Percentiles rank a stretch among this genome's conserved stretches.
phyloP scores from a whole-genome alignment of 2,888 invertebrate genomes.

The Drosophila eohydei region DNA sequence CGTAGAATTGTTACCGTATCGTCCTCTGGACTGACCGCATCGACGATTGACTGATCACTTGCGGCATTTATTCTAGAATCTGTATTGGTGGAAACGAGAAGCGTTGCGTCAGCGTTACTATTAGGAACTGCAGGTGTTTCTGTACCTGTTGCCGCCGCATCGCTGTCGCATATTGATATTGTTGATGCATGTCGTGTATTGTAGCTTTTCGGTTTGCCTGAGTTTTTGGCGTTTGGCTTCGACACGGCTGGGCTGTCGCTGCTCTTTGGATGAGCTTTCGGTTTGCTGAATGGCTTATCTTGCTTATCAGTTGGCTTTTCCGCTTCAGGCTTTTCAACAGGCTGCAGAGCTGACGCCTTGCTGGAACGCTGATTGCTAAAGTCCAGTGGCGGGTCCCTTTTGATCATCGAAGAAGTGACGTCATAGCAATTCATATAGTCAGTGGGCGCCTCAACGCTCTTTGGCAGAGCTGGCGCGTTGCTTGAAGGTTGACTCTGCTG shows the following conservation, averaged over 20 bases:
- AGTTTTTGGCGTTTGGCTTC: not conserved
- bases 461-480: too few relatives aligned
- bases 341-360: not conserved
- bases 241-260: not conserved
- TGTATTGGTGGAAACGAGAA: not conserved
- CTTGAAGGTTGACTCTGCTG: too few relatives aligned
- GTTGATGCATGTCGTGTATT: not conserved
- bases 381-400: not conserved
- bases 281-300: not conserved
- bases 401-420: not conserved
- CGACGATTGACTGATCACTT: not conserved
- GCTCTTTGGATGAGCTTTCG: not conserved
- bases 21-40: not conserved
- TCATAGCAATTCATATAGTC: too few relatives aligned
- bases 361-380: not conserved
- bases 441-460: too few relatives aligned
- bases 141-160: too few relatives aligned
- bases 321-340: not conserved
- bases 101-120: not conserved
- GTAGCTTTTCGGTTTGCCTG: not conserved
- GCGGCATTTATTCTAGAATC: not conserved
- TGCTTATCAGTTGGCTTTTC: not conserved
- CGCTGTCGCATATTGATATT: not conserved
- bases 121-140: too few relatives aligned
- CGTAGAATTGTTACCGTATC: slow-evolving; percentile 1